A percentile compares a stretch with the other conserved stretches of the same genome.
These are phyloP conservation scores for Pseudopleuronectes americanus DNA, from an alignment of 2,797 vertebrate species.

Conservation along the genomic window DNA sequence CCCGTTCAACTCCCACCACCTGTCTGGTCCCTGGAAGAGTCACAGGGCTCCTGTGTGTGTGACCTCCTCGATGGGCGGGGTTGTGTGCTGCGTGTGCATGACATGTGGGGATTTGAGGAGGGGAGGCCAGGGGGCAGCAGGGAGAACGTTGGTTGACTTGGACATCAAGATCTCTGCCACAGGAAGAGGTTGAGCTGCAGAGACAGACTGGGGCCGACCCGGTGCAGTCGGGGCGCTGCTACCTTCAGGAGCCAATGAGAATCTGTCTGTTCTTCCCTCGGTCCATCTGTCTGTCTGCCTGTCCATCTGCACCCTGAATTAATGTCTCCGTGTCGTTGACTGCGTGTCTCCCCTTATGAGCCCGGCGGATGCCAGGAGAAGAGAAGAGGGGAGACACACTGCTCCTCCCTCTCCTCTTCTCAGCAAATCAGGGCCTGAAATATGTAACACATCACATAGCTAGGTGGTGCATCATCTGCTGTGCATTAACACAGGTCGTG, in stretches of 20 bases:
- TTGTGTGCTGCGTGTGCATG: slow-evolving; percentile 35
- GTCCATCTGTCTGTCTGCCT: slow-evolving; percentile 79
- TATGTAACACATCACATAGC: slow-evolving; percentile 39
- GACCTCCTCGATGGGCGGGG: slow-evolving; percentile 48
- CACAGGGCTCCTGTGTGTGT: slow-evolving; percentile 63
- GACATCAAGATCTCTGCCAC: slow-evolving; percentile 53
- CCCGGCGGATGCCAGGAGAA: slow-evolving; percentile 42
- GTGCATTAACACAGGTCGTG: slow-evolving; percentile 23
- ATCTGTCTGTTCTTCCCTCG: slow-evolving; percentile 65
- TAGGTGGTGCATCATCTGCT: slow-evolving; percentile 22
- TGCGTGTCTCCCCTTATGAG: slow-evolving; percentile 58
- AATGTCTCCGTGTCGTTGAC: slow-evolving; percentile 67
- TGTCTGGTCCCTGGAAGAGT: slow-evolving; percentile 83
- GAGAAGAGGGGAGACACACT: slow-evolving; percentile 17
- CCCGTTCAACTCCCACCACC: slow-evolving; percentile 82
- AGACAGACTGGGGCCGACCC: slow-evolving; percentile 44
- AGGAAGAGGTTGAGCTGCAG: slow-evolving; percentile 37
- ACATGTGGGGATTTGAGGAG: slow-evolving; percentile 30
- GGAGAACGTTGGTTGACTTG: slow-evolving; percentile 47
- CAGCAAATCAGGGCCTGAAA: slow-evolving; percentile 45
- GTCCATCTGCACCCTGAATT: slow-evolving; percentile 77
- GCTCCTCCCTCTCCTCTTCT: slow-evolving; percentile 33
- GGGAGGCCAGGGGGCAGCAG: slow-evolving; percentile 42
- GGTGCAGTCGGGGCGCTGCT: slow-evolving; percentile 51
- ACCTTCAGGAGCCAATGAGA: slow-evolving; percentile 55